A percentile compares a stretch with the other conserved stretches of the same genome.
These are phyloP conservation scores for Xiphorhynchus elegans DNA, from an alignment of 2,113 vertebrate species.

Conservation along the genomic window DNA sequence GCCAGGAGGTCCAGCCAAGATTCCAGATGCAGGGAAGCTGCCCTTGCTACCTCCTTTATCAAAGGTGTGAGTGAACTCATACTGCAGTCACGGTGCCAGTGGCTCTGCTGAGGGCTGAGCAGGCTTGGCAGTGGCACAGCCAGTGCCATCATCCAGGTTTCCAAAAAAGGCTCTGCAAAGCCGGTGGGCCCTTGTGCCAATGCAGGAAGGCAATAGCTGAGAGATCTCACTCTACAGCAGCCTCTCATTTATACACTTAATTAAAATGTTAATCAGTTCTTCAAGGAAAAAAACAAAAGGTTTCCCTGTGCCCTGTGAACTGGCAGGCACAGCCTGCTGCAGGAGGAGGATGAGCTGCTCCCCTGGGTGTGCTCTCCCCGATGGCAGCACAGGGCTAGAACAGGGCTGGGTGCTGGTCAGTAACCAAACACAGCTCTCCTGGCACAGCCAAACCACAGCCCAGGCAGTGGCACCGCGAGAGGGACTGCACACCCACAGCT, in stretches of 20 bases:
- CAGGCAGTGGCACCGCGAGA: fast-evolving
- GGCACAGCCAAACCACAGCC: neutral
- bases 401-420: fast-evolving
- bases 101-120: neutral
- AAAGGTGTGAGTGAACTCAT: neutral
- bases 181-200: fast-evolving
- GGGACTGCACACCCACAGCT: neutral
- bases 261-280: neutral
- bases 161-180: neutral
- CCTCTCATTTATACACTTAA: neutral
- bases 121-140: fast-evolving
- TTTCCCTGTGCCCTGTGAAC: neutral
- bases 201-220: neutral
- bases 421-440: neutral
- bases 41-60: neutral
- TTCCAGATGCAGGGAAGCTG: neutral
- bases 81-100: fast-evolving
- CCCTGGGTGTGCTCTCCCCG: neutral
- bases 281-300: neutral
- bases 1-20: neutral
- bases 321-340: neutral
- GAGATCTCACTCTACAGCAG: neutral
- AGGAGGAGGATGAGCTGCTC: neutral
- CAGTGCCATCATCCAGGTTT: neutral
- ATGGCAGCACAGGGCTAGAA: neutral